A percentile compares a stretch with the other conserved stretches of the same genome.
These are phyloP conservation scores for Volucella inanis DNA, from an alignment of 2,888 invertebrate species.

Conservation along the genomic window DNA sequence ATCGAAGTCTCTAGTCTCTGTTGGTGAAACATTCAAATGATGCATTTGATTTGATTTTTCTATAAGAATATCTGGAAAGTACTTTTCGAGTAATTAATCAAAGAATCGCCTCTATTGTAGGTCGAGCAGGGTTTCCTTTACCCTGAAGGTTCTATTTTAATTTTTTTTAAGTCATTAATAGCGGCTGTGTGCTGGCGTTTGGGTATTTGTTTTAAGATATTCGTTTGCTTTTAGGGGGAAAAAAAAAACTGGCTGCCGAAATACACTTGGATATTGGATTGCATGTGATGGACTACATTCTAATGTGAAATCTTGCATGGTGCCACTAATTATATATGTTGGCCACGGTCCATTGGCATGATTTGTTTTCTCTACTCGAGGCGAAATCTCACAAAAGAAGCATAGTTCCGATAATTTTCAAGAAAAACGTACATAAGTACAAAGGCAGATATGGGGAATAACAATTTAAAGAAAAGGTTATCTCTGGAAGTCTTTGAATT, in stretches of 20 bases:
- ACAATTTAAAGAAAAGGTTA: conserved; percentile 43
- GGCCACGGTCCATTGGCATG: conserved; percentile 67
- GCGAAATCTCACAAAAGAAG: neutral
- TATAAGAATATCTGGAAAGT: neutral
- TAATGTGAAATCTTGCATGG: conserved; percentile 44
- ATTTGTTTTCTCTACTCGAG: conserved; percentile 59
- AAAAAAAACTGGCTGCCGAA: conserved; percentile 36
- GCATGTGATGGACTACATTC: conserved; percentile 50
- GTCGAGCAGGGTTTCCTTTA: conserved; percentile 33
- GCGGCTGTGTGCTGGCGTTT: conserved; percentile 3
- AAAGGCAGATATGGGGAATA: too few species aligned
- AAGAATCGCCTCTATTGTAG: conserved; percentile 58
- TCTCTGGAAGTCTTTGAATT: conserved; percentile 30
- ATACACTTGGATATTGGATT: conserved; percentile 40
- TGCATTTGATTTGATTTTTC: too few species aligned
- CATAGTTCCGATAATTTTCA: too few species aligned
- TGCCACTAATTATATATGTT: conserved; percentile 64
- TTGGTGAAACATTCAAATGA: too few species aligned
- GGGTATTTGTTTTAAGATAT: conserved; percentile 29
- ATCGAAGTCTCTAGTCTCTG: too few species aligned
- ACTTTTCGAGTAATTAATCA: conserved; percentile 62
- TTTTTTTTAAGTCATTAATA: conserved; percentile 48
- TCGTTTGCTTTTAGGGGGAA: conserved; percentile 10
- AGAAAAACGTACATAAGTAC: too few species aligned
- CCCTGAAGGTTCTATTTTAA: conserved; percentile 19